A percentile compares a stretch with the other conserved stretches of the same genome.
Evolutionary conservation across 2,113 vertebrate species (phyloP).

Genomic region (Pseudorhombus dupliciocellatus): DNA sequence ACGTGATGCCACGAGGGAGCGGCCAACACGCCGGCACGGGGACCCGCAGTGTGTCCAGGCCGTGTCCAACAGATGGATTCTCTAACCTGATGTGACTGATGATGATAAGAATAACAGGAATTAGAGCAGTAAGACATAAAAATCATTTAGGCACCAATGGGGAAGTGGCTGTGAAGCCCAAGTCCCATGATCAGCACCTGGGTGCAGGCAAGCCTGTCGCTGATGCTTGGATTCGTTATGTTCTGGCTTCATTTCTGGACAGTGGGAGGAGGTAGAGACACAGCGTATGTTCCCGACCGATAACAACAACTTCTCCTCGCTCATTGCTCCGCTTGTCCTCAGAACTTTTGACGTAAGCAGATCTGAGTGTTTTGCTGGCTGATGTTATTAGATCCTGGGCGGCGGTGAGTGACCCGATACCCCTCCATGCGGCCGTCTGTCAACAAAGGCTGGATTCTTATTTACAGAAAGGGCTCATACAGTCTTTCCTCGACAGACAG

Average conservation of each 20-base stretch:
- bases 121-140: not conserved
- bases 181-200: too few relatives aligned
- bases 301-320: not conserved
- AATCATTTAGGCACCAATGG: too few relatives aligned
- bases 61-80: too few relatives aligned
- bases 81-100: not conserved
- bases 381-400: slow-evolving; percentile 30
- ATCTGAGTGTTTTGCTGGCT: slow-evolving; percentile 43
- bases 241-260: too few relatives aligned
- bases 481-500: slow-evolving; percentile 8
- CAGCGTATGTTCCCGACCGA: not conserved
- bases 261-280: not conserved
- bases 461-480: slow-evolving; percentile 37
- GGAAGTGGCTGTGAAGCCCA: too few relatives aligned
- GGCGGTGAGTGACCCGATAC: slow-evolving; percentile 36
- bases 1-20: not conserved
- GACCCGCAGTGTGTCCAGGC: not conserved
- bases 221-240: too few relatives aligned
- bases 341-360: slow-evolving; percentile 35
- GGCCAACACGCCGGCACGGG: not conserved
- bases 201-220: too few relatives aligned
- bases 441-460: slow-evolving; percentile 22
- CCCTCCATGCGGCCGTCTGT: slow-evolving; percentile 37
- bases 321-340: slow-evolving; percentile 26
- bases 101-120: not conserved